phyloP scores from a whole-genome alignment of 92 coral and sea anemone species.

The Zoanthus gigantus region DNA sequence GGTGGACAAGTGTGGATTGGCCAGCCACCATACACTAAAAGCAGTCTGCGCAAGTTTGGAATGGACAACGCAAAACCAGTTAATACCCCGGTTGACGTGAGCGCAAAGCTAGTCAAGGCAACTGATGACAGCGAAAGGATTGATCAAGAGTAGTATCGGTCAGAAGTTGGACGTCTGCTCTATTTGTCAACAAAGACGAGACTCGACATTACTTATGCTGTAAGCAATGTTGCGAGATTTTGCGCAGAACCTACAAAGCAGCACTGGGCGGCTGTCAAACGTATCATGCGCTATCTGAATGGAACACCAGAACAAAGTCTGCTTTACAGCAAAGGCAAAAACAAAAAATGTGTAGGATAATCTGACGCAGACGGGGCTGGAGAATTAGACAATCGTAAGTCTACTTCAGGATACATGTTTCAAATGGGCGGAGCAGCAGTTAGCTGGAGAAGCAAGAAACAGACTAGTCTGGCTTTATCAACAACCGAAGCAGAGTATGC shows the following conservation, averaged over 20 bases:
- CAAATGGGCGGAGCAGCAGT: too few relatives aligned
- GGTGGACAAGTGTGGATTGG: constrained; percentile 63
- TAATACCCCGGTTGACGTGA: constrained; percentile 64
- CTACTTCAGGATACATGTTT: too few relatives aligned
- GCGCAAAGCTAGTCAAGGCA: constrained; percentile 48
- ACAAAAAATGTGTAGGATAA: too few relatives aligned
- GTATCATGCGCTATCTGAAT: background rate
- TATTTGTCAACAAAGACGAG: background rate
- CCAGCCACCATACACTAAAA: constrained; percentile 49
- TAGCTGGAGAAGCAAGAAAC: background rate
- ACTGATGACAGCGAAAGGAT: background rate
- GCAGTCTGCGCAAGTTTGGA: constrained; percentile 44
- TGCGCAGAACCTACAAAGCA: background rate
- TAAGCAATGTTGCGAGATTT: background rate
- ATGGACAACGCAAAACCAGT: constrained; percentile 61
- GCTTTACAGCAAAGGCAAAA: background rate
- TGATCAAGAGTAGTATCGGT: background rate
- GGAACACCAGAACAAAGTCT: background rate
- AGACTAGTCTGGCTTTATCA: too few relatives aligned
- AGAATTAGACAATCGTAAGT: too few relatives aligned
- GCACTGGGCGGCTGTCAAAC: background rate
- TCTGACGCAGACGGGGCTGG: too few relatives aligned
- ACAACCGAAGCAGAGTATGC: too few relatives aligned
- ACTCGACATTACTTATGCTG: background rate
- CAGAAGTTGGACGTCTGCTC: background rate